These are phyloP conservation scores for Papilio elwesi DNA, from an alignment of 2,888 invertebrate genomes.

Conservation along the genomic window DNA sequence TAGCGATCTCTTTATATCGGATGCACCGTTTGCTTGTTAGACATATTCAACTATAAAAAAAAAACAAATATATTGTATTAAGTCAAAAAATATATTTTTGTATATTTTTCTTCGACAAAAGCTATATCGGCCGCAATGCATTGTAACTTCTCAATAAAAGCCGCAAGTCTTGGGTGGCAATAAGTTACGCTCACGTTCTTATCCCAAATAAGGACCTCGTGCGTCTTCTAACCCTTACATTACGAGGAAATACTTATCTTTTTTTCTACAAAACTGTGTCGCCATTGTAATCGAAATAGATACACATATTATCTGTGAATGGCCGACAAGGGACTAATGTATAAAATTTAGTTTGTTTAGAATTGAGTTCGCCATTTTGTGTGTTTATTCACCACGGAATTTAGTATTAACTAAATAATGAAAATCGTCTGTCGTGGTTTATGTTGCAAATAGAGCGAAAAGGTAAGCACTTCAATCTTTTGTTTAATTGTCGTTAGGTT, in stretches of 20 bases:
- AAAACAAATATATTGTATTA: too few species aligned
- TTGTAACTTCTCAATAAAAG: conserved; percentile 33
- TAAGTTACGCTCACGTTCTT: conserved; percentile 50
- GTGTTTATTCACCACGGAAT: conserved; percentile 40
- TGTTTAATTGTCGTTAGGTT: too few species aligned
- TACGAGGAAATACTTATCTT: conserved; percentile 73
- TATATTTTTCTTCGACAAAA: neutral
- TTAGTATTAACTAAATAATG: neutral
- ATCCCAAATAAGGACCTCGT: conserved; percentile 48
- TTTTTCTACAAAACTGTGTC: conserved; percentile 65
- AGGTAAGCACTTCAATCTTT: too few species aligned
- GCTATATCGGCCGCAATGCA: neutral
- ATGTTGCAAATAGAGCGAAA: neutral
- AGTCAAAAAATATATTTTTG: too few species aligned
- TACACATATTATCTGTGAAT: conserved; percentile 60
- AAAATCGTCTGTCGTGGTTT: neutral
- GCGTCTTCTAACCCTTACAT: conserved; percentile 65
- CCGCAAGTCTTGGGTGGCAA: conserved; percentile 47
- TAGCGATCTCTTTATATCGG: too few species aligned
- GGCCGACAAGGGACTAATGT: conserved; percentile 58
- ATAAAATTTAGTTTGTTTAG: conserved; percentile 42
- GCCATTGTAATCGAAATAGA: conserved; percentile 73
- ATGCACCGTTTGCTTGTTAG: too few species aligned
- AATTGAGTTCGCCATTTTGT: conserved; percentile 40
- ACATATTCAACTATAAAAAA: too few species aligned